These are phyloP conservation scores for Leptopilina drosophilae DNA, from an alignment of 2,888 invertebrate genomes.

Conservation along the genomic window DNA sequence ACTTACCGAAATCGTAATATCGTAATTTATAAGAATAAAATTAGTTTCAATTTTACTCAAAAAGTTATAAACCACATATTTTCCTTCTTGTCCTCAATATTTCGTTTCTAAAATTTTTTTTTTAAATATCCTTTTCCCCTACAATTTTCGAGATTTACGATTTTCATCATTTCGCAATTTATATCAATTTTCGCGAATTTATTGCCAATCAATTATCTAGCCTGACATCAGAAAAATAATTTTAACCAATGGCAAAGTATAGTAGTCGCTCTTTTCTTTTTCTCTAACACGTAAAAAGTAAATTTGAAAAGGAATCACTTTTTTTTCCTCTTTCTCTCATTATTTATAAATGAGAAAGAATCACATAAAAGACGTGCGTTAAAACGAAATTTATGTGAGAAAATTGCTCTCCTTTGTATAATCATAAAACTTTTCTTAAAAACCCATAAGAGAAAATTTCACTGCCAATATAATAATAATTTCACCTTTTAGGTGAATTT, in stretches of 20 bases:
- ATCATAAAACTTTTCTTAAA: neutral
- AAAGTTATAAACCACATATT: too few relatives aligned
- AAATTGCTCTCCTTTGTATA: neutral
- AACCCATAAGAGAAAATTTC: neutral
- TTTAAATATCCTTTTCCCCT: neutral
- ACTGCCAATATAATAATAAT: conserved; percentile 1
- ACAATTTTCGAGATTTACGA: neutral
- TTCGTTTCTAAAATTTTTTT: too few relatives aligned
- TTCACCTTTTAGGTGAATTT: neutral
- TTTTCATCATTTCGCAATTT: neutral
- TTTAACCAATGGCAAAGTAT: neutral
- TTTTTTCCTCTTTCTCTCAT: neutral
- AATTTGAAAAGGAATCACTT: neutral
- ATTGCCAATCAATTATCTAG: neutral
- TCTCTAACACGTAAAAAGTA: too few relatives aligned
- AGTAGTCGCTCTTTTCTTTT: neutral
- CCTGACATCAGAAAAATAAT: neutral
- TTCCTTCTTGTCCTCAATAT: too few relatives aligned
- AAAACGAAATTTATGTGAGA: neutral
- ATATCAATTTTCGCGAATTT: conserved; percentile 5
- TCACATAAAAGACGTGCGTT: conserved; percentile 3
- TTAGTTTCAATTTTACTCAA: too few relatives aligned
- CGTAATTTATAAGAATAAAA: too few relatives aligned
- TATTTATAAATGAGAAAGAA: neutral
- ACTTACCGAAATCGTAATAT: too few relatives aligned